A percentile compares a stretch with the other conserved stretches of the same genome.
phyloP scores from a whole-genome alignment of 2,797 vertebrate species.

The Naso thynnoides region DNA sequence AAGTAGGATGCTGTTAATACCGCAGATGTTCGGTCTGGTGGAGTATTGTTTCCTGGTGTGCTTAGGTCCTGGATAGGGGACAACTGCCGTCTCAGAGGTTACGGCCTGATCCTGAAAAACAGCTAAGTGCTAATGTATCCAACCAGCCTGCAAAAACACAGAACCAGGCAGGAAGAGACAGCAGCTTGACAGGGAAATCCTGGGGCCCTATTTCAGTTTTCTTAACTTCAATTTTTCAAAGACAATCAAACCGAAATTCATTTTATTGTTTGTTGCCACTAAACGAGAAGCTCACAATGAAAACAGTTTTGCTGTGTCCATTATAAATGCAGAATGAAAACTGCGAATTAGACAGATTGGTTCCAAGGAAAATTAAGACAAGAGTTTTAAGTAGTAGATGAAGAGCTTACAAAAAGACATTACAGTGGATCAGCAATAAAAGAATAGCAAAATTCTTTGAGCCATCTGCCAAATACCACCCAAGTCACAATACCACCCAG shows the following conservation, averaged over 20 bases:
- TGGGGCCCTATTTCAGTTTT: background rate
- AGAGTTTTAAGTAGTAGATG: slow-evolving; percentile 47
- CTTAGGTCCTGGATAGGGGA: slow-evolving; percentile 30
- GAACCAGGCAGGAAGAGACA: background rate
- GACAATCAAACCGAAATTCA: slow-evolving; percentile 5
- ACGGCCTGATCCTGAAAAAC: slow-evolving; percentile 15
- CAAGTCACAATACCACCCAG: slow-evolving; percentile 75
- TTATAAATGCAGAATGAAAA: background rate
- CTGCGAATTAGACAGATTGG: slow-evolving; percentile 40
- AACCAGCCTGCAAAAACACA: slow-evolving; percentile 14
- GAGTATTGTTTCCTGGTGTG: slow-evolving; percentile 38
- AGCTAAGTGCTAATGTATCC: slow-evolving; percentile 29
- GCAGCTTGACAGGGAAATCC: background rate
- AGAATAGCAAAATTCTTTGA: slow-evolving; percentile 60
- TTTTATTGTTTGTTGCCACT: slow-evolving; percentile 9
- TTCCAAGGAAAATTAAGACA: slow-evolving; percentile 36
- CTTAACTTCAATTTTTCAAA: background rate
- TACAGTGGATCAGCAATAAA: slow-evolving; percentile 52
- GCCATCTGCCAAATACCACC: slow-evolving; percentile 66
- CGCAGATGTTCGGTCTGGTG: slow-evolving; percentile 26
- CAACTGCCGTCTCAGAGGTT: slow-evolving; percentile 28
- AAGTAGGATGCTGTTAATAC: slow-evolving; percentile 45
- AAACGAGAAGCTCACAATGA: background rate
- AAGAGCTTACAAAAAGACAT: slow-evolving; percentile 33
- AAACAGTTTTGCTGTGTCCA: slow-evolving; percentile 16